Base-by-base conservation (phyloP, 2,888 invertebrate species). In the Ormyrus pomaceus region DNA sequence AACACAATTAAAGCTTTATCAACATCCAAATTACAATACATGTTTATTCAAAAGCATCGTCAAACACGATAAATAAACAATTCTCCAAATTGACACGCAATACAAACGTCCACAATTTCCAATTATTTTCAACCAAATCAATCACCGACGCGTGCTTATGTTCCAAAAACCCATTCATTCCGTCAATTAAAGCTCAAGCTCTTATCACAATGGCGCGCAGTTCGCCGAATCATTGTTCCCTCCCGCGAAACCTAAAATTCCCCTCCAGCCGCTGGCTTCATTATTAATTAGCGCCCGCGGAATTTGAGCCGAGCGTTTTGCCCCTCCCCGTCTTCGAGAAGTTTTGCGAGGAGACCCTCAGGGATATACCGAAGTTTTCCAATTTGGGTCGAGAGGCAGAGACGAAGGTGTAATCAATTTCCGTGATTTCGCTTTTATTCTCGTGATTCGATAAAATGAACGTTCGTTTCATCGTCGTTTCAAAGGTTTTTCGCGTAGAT, bases 211-310 rank as follows among this genome's bases (percentile, higher is more conserved):
- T 65, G 45, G 56, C 7, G 48, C 7, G 65, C 45, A 45, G 9
- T 0, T 8, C 11, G 34, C 53, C 68, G 72, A 66, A 72, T 78
- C 66, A 70, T 59, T 59, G 9, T 72, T 65, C 65, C n/a, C 66
- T 45, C 0, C n/a, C 45, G 10, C 62, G 6, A 10, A 62, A 62
- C 64, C 64, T 64, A 69, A 70, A 77, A 48, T 46, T 53, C 59
- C 9, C 56, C 51, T 46, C 19, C 56, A 46, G n/a, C 48, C 53
- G 10, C 61, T 65, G 50, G 51, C 56, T 71, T 55, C 19, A 59
- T 64, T 69, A 74, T 79, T 79, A 79, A 79, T 79, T 79, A 74
- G 50, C 51, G 53, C 62, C 72, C 65, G 50, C 50, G 78, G 68
- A 79, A 79, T 79, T 73, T 66, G 11, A 71, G 65, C 65, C 58